These are phyloP conservation scores for Silurus lanzhouensis DNA, from an alignment of 2,797 vertebrate species.

Conservation along the genomic window DNA sequence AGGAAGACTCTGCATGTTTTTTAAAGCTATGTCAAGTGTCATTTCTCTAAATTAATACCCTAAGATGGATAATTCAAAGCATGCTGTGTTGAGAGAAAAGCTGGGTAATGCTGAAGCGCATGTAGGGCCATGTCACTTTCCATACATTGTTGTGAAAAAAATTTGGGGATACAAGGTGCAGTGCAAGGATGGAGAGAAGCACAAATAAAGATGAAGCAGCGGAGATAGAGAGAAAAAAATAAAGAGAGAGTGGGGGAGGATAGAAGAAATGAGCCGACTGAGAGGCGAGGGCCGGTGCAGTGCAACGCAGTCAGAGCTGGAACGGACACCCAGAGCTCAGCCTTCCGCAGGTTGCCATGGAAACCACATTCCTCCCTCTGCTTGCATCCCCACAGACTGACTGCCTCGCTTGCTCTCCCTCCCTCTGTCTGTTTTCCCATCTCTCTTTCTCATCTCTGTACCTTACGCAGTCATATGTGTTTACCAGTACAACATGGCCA, in stretches of 20 bases:
- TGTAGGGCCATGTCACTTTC: constrained; percentile 31
- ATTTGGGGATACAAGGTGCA: constrained; percentile 33
- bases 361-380: constrained; percentile 85
- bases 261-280: constrained; percentile 51
- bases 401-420: constrained; percentile 63
- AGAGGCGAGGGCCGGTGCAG: constrained; percentile 76
- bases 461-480: constrained; percentile 56
- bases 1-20: constrained; percentile 45
- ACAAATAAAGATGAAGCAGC: constrained; percentile 30
- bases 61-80: constrained; percentile 56
- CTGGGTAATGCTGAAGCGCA: constrained; percentile 52
- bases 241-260: constrained; percentile 68
- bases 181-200: constrained; percentile 37
- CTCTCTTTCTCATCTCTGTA: constrained; percentile 63
- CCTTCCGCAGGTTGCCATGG: constrained; percentile 80
- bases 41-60: constrained; percentile 59
- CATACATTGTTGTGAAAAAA: constrained; percentile 36
- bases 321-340: constrained; percentile 83
- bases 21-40: constrained; percentile 50
- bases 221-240: constrained; percentile 60
- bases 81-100: constrained; percentile 42
- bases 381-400: constrained; percentile 83
- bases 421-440: constrained; percentile 54
- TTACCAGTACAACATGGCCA: constrained; percentile 28
- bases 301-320: constrained; percentile 76